A percentile compares a stretch with the other conserved stretches of the same genome.
phyloP scores from a whole-genome alignment of 1,140 invertebrate genomes.

The Drosophila pandora region DNA sequence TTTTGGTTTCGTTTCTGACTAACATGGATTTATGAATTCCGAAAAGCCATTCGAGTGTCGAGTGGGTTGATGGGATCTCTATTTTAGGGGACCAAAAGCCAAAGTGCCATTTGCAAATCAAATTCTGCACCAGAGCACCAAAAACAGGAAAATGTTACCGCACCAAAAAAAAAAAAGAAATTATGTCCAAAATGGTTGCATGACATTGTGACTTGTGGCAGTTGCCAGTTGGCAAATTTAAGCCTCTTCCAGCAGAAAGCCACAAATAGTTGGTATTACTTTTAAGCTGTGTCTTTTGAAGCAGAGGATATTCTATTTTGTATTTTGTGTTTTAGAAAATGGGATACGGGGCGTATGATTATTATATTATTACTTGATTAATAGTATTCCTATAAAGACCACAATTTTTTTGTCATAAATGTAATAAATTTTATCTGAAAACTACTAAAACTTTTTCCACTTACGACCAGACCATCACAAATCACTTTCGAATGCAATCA shows the following conservation, averaged over 20 bases:
- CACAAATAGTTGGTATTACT: too few relatives aligned
- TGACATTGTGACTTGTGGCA: slow-evolving; percentile 20
- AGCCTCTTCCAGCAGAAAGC: slow-evolving; percentile 9
- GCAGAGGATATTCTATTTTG: not conserved
- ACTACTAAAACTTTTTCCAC: not conserved
- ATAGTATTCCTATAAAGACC: too few relatives aligned
- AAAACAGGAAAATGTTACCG: slow-evolving; percentile 26
- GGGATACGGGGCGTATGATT: too few relatives aligned
- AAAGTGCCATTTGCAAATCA: slow-evolving; percentile 45
- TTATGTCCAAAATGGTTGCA: slow-evolving; percentile 21
- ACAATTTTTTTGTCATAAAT: not conserved
- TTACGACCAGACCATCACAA: slow-evolving; percentile 12
- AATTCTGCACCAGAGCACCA: slow-evolving; percentile 22
- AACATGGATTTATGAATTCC: slow-evolving; percentile 52
- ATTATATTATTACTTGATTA: not conserved
- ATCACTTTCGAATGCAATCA: slow-evolving; percentile 30
- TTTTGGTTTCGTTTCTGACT: slow-evolving; percentile 25
- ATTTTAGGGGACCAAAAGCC: not conserved
- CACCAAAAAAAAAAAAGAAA: slow-evolving; percentile 16
- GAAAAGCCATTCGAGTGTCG: slow-evolving; percentile 20
- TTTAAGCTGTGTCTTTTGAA: not conserved
- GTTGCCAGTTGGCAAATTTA: slow-evolving; percentile 19
- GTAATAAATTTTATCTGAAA: not conserved
- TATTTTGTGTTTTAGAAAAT: too few relatives aligned
- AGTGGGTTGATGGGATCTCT: slow-evolving; percentile 9